Evolutionary conservation across 2,797 vertebrate species (phyloP).

Genomic region (Melanotaenia nigrans): DNA sequence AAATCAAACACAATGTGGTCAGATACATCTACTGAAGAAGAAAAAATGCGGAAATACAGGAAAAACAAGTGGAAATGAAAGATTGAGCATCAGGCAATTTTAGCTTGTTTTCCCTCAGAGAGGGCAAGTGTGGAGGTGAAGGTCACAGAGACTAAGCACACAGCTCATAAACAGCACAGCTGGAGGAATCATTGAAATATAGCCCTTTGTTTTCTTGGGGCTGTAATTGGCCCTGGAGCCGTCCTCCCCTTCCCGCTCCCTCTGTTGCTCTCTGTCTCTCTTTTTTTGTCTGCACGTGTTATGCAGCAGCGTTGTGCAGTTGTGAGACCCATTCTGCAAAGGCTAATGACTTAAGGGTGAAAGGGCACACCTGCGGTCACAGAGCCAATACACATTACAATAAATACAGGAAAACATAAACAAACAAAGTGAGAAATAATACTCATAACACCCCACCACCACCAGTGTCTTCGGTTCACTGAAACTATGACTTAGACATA

Average conservation of each 20-base stretch:
- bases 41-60: constrained; percentile 54
- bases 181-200: constrained; percentile 82
- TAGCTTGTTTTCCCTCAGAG: constrained; percentile 80
- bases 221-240: constrained; percentile 80
- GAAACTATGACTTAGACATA: constrained; percentile 41
- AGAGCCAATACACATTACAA: constrained; percentile 70
- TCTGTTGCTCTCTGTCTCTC: constrained; percentile 46
- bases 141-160: constrained; percentile 82
- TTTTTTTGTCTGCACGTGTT: constrained; percentile 71
- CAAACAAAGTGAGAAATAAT: constrained; percentile 72
- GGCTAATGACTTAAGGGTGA: constrained; percentile 77
- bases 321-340: constrained; percentile 73
- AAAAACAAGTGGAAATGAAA: constrained; percentile 77
- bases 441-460: constrained; percentile 10
- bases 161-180: constrained; percentile 83
- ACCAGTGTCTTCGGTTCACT: constrained; percentile 14
- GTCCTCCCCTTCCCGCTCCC: constrained; percentile 70
- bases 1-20: constrained; percentile 65
- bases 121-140: constrained; percentile 83
- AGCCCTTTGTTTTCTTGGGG: constrained; percentile 79
- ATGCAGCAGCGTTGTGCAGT: constrained; percentile 67
- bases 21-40: constrained; percentile 26
- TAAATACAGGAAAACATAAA: constrained; percentile 77
- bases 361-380: constrained; percentile 73
- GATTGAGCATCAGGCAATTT: constrained; percentile 77